Evolutionary conservation across 2,797 vertebrate genomes (phyloP), one percentile per base, ranked within the genome.

Genomic region (Botia kubotai): DNA sequence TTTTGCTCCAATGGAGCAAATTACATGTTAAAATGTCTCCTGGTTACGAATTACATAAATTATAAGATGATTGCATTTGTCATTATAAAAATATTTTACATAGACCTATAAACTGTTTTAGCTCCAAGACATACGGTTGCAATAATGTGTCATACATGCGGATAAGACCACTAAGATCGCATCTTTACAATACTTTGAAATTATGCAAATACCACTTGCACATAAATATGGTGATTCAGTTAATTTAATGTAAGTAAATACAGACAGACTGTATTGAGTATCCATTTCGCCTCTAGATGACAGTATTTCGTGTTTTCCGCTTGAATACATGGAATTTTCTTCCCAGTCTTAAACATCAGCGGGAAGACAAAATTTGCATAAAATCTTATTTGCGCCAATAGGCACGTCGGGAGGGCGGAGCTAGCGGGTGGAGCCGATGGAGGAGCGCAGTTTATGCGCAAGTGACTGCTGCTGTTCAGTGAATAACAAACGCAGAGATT

Each of bases 281-380:
- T 43, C 6, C 39, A 43, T 43, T 46, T 46, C 23, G 36, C 85
- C 79, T 53, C 72, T 76, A 84, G 82, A 43, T 80, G 83, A 21
- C 83, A 53, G 43, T 69, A 21, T 86, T 79, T 58, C 4, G 53
- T 62, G 10, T 2, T 43, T 16, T 1, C 48, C 8, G 19, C 14
- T 39, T 36, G 53, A 21, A 75, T 75, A 46, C 68, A 0, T 21
- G 79, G 12, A 52, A 33, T 79, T 62, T 46, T 53, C 50, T 55
- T 66, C 23, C 66, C 29, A 55, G 84, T 84, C 79, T 80, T 77
- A 91, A 90, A 90, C 90, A 93, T 93, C 92, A 93, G 93, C 92
- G 92, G 91, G 88, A 83, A 88, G 87, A 87, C 83, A 67, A 71
- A 11, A 93, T 94, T 93, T 93, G 93, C 93, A 94, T 94, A 88